Base-by-base conservation (phyloP, 2,113 vertebrate species). In the Mustela lutreola region DNA sequence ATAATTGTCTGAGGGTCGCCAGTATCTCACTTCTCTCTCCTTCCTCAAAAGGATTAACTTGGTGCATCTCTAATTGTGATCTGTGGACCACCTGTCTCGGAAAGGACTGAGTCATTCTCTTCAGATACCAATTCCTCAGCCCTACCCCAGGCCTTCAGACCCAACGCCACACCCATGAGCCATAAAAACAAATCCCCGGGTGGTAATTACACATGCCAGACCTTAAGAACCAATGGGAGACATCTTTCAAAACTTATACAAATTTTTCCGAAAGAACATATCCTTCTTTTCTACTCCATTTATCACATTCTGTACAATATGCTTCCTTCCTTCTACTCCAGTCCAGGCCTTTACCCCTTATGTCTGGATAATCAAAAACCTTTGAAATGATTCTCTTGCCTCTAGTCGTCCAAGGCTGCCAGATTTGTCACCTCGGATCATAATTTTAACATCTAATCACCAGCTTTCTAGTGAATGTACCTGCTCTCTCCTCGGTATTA, bases 381-480 rank as follows among this genome's bases (percentile, higher is more conserved):
- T 80, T 83, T 75, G 53, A 83, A 94, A 89, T 63, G 31, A 93
- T 97, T 96, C n/a, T 53, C 60, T 79, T 36, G n/a, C 53, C 82
- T 93, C 91, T 71, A 65, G 65, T 89, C 42, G 89, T 91, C 79
- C 50, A 22, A 82, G 11, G 28, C 21, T 94, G 79, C 31, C 80
- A 94, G 78, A 67, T 95, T 78, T 94, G 75, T 84, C 90, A 75
- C 42, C 56, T 53, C 56, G 48, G 91, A 92, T 75, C 62, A 48
- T 76, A 96, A 96, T 86, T 87, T 83, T 86, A 95, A 83, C 80
- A 87, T 63, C 9, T 78, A 89, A 86, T 76, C 62, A 75, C 28
- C 65, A 28, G 70, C n/a, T 79, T 96, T 71, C 50, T 67, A 62
- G n/a, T 21, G 53, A 91, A 87, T 7, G 14, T 9, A 81, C 11